phyloP scores from a whole-genome alignment of 1,140 invertebrate genomes.

The Cydia amplana region DNA sequence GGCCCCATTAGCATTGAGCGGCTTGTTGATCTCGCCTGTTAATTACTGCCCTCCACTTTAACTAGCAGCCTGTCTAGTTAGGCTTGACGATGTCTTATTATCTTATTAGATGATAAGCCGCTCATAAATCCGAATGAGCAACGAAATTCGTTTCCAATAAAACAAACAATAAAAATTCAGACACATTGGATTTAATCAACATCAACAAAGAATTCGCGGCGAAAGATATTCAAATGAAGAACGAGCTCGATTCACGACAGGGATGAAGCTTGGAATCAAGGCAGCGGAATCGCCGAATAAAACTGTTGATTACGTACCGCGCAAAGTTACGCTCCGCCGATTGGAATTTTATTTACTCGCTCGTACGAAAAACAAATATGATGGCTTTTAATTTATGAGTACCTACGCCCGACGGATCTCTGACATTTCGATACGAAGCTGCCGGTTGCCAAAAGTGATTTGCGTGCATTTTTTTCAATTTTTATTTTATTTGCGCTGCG shows the following conservation, averaged over 20 bases:
- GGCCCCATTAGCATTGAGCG: slow-evolving; percentile 72
- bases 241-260: slow-evolving; percentile 54
- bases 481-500: slow-evolving; percentile 61
- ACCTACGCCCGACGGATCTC: slow-evolving; percentile 48
- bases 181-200: slow-evolving; percentile 65
- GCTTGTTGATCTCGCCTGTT: slow-evolving; percentile 70
- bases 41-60: slow-evolving; percentile 69
- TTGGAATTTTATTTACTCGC: slow-evolving; percentile 73
- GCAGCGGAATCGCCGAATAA: slow-evolving; percentile 71
- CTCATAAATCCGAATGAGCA: slow-evolving; percentile 30
- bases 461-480: slow-evolving; percentile 58
- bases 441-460: slow-evolving; percentile 58
- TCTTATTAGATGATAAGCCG: slow-evolving; percentile 33
- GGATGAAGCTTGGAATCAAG: slow-evolving; percentile 65
- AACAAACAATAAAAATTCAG: slow-evolving; percentile 45
- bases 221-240: slow-evolving; percentile 73
- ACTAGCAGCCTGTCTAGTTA: slow-evolving; percentile 49
- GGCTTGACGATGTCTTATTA: slow-evolving; percentile 42
- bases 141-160: slow-evolving; percentile 37
- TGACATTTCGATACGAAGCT: slow-evolving; percentile 42
- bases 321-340: slow-evolving; percentile 73
- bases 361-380: slow-evolving; percentile 75
- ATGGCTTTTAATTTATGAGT: slow-evolving; percentile 76
- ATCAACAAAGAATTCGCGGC: slow-evolving; percentile 53
- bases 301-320: slow-evolving; percentile 74